Conservation (phyloP, 2,797 vertebrate genomes). For the Galaxias olidus region DNA sequence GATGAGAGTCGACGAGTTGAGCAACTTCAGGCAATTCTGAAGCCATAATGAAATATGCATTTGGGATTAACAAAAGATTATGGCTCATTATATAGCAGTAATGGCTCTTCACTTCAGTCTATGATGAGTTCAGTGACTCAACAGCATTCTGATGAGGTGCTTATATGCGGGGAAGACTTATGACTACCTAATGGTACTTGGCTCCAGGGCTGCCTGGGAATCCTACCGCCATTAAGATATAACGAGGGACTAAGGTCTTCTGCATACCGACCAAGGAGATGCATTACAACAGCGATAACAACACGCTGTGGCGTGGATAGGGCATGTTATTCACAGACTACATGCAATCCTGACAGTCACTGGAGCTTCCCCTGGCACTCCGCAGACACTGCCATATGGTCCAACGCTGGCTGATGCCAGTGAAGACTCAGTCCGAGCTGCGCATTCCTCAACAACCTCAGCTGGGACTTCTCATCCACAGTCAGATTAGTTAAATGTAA, state of each 20-base stretch:
- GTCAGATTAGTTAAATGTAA: conserved; percentile 40
- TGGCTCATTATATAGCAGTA: conserved; percentile 15
- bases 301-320: conserved; percentile 23
- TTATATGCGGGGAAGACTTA: conserved; percentile 36
- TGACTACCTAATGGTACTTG: conserved; percentile 22
- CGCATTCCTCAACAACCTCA: conserved; percentile 25
- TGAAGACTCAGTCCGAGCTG: conserved; percentile 7
- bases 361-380: conserved; percentile 26
- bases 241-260: conserved; percentile 27
- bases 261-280: conserved; percentile 34
- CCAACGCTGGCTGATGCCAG: conserved; percentile 28
- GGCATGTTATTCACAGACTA: conserved; percentile 12
- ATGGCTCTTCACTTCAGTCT: conserved; percentile 19
- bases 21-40: background rate
- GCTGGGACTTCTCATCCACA: conserved; percentile 25
- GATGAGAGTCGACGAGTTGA: background rate
- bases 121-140: conserved; percentile 9
- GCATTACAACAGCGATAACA: conserved; percentile 22
- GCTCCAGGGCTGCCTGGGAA: conserved; percentile 25
- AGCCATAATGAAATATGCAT: background rate
- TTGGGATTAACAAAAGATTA: conserved; percentile 14
- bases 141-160: conserved; percentile 35
- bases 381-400: conserved; percentile 45
- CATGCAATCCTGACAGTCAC: conserved; percentile 46
- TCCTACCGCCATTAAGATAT: conserved; percentile 31